phyloP scores from a whole-genome alignment of 1,140 invertebrate species.

The Acyrthosiphon pisum region DNA sequence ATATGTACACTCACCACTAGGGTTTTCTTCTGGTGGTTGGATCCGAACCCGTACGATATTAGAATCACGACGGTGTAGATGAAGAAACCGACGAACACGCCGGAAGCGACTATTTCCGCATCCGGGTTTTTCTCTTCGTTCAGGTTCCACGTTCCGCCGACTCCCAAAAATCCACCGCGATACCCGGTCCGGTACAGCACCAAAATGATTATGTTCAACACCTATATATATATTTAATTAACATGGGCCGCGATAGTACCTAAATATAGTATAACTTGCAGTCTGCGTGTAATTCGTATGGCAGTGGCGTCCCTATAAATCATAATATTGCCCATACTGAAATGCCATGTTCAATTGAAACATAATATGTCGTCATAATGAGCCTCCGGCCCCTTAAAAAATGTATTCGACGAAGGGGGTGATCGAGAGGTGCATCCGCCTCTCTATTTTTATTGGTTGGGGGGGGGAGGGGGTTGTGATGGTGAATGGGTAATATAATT shows the following conservation, averaged over 20 bases:
- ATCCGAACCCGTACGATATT: slow-evolving; percentile 71
- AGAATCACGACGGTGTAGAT: slow-evolving; percentile 65
- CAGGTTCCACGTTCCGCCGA: slow-evolving; percentile 87
- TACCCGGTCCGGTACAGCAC: slow-evolving; percentile 83
- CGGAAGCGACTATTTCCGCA: slow-evolving; percentile 83
- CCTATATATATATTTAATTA: slow-evolving; percentile 64
- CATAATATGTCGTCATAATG: background rate
- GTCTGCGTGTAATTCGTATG: background rate
- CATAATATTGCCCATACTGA: background rate
- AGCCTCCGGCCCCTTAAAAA: background rate
- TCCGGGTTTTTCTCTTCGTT: slow-evolving; percentile 86
- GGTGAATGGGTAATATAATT: background rate
- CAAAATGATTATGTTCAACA: slow-evolving; percentile 80
- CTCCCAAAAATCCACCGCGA: slow-evolving; percentile 79
- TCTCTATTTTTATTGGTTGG: background rate
- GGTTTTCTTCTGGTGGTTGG: slow-evolving; percentile 75
- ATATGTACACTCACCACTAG: slow-evolving; percentile 64
- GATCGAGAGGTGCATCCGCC: too few species aligned
- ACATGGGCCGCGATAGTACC: background rate
- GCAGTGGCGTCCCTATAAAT: background rate
- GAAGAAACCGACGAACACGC: slow-evolving; percentile 83
- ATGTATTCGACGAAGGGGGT: background rate
- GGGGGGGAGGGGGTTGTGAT: too few species aligned
- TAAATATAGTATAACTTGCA: background rate
- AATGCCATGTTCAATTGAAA: background rate